A percentile compares a stretch with the other conserved stretches of the same genome.
phyloP scores from a whole-genome alignment of 2,113 vertebrate species.

The Ammodytes dubius region DNA sequence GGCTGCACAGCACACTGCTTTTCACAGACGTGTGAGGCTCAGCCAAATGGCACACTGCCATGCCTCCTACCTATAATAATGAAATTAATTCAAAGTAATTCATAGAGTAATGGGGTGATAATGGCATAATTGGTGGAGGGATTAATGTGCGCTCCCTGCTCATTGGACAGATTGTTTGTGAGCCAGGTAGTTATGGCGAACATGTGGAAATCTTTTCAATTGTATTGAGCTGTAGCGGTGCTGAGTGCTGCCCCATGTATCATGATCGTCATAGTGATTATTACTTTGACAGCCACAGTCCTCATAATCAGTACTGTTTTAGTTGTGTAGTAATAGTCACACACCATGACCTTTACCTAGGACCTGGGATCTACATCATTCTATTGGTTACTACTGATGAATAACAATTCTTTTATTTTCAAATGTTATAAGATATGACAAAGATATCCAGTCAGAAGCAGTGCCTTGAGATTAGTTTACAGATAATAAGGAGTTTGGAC shows the following conservation, averaged over 20 bases:
- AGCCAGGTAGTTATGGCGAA: slow-evolving; percentile 32
- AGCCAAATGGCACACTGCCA: neutral
- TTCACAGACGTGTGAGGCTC: too few relatives aligned
- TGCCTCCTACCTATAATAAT: slow-evolving; percentile 37
- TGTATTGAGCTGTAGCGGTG: neutral
- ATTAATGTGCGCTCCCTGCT: slow-evolving; percentile 24
- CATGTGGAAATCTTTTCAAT: slow-evolving; percentile 26
- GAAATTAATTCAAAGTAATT: slow-evolving; percentile 37
- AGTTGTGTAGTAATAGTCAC: slow-evolving; percentile 13
- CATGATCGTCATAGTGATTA: slow-evolving; percentile 21
- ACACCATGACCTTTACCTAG: neutral
- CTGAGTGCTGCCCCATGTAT: slow-evolving; percentile 5
- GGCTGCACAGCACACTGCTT: neutral
- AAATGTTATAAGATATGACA: neutral
- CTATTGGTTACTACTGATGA: neutral
- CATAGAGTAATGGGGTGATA: slow-evolving; percentile 50
- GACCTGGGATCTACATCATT: neutral
- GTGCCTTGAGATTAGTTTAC: neutral
- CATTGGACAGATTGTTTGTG: slow-evolving; percentile 13
- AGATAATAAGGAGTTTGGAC: neutral
- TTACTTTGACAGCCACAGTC: slow-evolving; percentile 11
- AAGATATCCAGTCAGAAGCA: neutral
- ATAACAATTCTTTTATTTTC: neutral
- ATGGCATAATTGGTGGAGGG: slow-evolving; percentile 51
- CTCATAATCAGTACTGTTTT: slow-evolving; percentile 26